Conservation (phyloP, 2,797 vertebrate species). For the Philypnodon macrostomus region DNA sequence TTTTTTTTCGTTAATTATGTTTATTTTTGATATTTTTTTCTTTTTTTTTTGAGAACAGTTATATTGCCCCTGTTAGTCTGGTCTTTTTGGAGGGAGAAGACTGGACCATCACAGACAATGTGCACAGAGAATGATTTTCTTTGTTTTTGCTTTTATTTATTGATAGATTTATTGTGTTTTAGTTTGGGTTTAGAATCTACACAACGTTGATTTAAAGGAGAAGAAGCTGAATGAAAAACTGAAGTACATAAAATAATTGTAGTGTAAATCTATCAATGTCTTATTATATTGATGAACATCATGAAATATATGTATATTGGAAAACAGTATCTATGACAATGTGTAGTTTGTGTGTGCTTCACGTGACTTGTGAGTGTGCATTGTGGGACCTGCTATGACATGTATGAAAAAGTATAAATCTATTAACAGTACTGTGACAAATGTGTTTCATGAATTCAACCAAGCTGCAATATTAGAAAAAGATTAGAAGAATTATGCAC, state of each 20-base stretch:
- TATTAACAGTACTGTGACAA: constrained; percentile 53
- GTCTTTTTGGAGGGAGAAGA: constrained; percentile 79
- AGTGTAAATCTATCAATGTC: constrained; percentile 84
- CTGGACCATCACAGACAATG: constrained; percentile 68
- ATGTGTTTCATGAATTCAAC: constrained; percentile 27
- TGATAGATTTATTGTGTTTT: constrained; percentile 72
- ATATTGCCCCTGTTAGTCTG: constrained; percentile 65
- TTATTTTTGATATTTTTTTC: constrained; percentile 53
- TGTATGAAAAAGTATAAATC: constrained; percentile 63
- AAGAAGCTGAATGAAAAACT: constrained; percentile 73
- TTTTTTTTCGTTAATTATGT: constrained; percentile 59
- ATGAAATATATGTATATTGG: constrained; percentile 83
- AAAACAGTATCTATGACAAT: constrained; percentile 73
- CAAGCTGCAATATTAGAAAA: too few relatives aligned
- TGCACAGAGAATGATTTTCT: constrained; percentile 33
- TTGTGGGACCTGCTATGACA: constrained; percentile 55
- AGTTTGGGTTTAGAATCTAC: constrained; percentile 68
- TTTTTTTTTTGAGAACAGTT: constrained; percentile 43
- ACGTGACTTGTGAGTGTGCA: constrained; percentile 71
- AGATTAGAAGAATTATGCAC: too few relatives aligned
- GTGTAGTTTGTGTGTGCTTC: constrained; percentile 69
- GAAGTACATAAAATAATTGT: constrained; percentile 81
- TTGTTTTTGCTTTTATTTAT: constrained; percentile 66
- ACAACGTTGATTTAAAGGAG: constrained; percentile 66
- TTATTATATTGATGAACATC: constrained; percentile 85